Evolutionary conservation across 2,797 vertebrate genomes (phyloP).

Genomic region (Acomys russatus): DNA sequence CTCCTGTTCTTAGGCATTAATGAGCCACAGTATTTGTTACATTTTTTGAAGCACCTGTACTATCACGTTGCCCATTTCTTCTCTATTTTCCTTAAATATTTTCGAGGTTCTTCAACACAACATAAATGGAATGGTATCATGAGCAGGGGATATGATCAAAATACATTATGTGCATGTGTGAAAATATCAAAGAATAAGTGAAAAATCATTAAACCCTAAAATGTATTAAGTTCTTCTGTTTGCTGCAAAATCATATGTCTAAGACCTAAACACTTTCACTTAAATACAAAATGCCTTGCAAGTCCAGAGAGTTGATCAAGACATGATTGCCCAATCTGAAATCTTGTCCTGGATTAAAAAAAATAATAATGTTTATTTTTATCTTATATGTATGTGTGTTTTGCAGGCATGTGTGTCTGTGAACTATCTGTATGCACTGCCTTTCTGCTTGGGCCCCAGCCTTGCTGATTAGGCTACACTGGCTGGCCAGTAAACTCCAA

Average conservation of each 20-base stretch:
- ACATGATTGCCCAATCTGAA: background rate
- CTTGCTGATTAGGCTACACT: background rate
- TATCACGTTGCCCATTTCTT: background rate
- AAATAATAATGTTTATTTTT: background rate
- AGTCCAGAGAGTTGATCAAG: background rate
- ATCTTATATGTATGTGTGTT: background rate
- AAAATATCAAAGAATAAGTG: background rate
- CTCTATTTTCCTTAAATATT: background rate
- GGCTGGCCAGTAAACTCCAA: background rate
- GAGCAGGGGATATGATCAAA: background rate
- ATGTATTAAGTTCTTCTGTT: conserved; percentile 30
- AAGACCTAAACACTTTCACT: background rate
- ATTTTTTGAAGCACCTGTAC: background rate
- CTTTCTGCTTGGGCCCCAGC: background rate
- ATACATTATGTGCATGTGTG: background rate
- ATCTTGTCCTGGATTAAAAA: background rate
- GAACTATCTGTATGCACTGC: background rate
- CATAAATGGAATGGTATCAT: background rate
- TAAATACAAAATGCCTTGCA: background rate
- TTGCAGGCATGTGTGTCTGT: background rate
- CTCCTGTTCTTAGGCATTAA: background rate
- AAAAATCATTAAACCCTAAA: background rate
- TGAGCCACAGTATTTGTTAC: background rate
- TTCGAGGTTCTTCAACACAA: conserved; percentile 11
- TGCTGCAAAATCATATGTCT: background rate